Base-by-base conservation (phyloP, 2,888 invertebrate genomes). In the Aproaerema taeniolella region DNA sequence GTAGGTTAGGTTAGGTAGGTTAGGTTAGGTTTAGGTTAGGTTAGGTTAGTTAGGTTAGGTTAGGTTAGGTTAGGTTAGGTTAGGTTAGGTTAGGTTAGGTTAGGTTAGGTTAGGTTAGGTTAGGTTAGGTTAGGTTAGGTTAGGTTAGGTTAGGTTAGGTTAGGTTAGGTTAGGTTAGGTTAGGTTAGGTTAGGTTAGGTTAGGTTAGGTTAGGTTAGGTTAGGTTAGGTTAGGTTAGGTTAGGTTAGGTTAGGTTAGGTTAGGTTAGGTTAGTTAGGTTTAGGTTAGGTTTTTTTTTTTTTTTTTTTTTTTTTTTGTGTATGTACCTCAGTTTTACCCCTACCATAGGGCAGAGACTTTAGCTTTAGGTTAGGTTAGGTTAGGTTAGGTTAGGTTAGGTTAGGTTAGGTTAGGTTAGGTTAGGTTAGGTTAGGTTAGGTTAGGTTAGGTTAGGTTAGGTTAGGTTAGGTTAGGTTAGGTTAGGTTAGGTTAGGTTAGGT, bases 71-170 rank as follows among this genome's bases (percentile, higher is more conserved):
- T 43, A 42, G 45, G 45, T 48, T 43, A 43, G 43, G 43, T 45
- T 48, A 43, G 45, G 45, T 45, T 46, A 49, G 50, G 50, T 50
- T 50, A 46, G 50, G 47, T 50, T 48, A 50, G 50, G 50, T 47
- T 50, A 46, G 48, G 46, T 45, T 49, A 34, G 37, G 35, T 35
- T 42, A 39, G 39, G 39, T 35, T 42, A 36, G 42, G 42, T 39
- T 42, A 32, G 39, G 41, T 45, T 42, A 39, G 41, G 38, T 45
- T 41, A 38, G 41, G 41, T 42, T 41, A 39, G 43, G 43, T 39
- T 43, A 40, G 43, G 43, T 43, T 39, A 37, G 43, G 43, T 43
- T 39, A 40, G 43, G 39, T 43, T 35, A 31, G 43, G 39, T 39
- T 39, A 32, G 43, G 37, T 39, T 41, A 38, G 41, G 41, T 46